Percentiles rank a stretch among this genome's conserved stretches.
Conservation (phyloP, 1,140 invertebrate species). For the Bombus superbus region DNA sequence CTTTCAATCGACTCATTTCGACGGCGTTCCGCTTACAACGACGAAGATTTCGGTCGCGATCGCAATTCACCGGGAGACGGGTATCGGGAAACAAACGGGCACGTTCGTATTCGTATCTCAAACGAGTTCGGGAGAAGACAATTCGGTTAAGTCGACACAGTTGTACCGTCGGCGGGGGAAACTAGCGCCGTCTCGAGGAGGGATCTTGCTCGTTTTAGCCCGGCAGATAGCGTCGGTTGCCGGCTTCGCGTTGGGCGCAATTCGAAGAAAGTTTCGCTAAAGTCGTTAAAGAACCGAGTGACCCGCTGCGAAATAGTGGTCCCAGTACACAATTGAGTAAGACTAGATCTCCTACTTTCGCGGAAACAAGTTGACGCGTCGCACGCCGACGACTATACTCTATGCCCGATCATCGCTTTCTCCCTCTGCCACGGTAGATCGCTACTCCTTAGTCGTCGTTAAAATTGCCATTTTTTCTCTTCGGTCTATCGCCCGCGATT, state of each 20-base stretch:
- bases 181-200: neutral
- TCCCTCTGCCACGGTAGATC: no score
- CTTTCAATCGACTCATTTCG: slow-evolving; percentile 1
- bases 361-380: slow-evolving; percentile 2
- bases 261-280: slow-evolving; percentile 34
- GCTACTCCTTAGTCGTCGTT: neutral
- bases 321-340: neutral
- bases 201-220: neutral
- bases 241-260: neutral
- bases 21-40: neutral
- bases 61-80: neutral
- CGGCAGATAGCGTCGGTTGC: neutral
- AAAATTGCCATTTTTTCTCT: neutral
- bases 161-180: neutral
- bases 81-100: neutral
- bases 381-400: neutral
- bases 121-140: neutral
- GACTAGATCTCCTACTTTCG: neutral
- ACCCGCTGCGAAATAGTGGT: slow-evolving; percentile 27
- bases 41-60: neutral
- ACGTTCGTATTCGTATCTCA: slow-evolving; percentile 5
- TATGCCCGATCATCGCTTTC: neutral
- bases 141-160: slow-evolving; percentile 5
- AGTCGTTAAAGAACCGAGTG: slow-evolving; percentile 46
- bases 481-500: no score